A percentile compares a stretch with the other conserved stretches of the same genome.
Conservation (phyloP, 1,140 invertebrate species). For the Magallana ariakensis region DNA sequence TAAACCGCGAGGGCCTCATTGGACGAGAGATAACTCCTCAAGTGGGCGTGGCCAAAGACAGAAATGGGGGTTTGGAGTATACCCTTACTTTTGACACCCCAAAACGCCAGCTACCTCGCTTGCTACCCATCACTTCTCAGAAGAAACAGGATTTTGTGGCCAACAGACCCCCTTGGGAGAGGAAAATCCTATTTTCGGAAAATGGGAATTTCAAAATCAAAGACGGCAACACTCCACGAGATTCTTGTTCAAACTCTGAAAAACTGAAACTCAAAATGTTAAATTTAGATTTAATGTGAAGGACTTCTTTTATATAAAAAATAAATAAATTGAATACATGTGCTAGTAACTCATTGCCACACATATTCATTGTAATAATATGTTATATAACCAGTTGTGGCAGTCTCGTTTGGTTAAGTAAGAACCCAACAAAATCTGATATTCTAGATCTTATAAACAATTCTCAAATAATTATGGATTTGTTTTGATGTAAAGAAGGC, state of each 20-base stretch:
- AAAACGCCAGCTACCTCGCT: constrained; percentile 37
- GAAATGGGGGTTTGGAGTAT: constrained; percentile 13
- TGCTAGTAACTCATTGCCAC: too few relatives aligned
- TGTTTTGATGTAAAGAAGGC: too few relatives aligned
- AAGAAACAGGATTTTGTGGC: not conserved
- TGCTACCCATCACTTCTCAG: constrained; percentile 35
- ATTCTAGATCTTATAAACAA: too few relatives aligned
- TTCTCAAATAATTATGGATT: too few relatives aligned
- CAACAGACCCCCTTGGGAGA: constrained; percentile 46
- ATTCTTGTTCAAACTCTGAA: not conserved
- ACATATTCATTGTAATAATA: too few relatives aligned
- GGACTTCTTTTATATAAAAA: not conserved
- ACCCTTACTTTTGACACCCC: constrained; percentile 39
- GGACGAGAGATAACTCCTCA: constrained; percentile 23
- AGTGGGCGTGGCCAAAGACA: constrained; percentile 40
- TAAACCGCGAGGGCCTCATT: constrained; percentile 19
- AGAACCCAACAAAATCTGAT: too few relatives aligned
- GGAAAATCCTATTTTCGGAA: not conserved
- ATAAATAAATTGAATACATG: not conserved
- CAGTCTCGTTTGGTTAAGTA: too few relatives aligned
- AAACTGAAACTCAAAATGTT: constrained; percentile 45
- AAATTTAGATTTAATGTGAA: constrained; percentile 40
- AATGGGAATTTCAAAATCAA: not conserved
- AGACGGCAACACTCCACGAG: not conserved
- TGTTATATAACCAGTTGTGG: too few relatives aligned